phyloP scores from a whole-genome alignment of 2,797 vertebrate species.

The Schizothorax lantsangensis region DNA sequence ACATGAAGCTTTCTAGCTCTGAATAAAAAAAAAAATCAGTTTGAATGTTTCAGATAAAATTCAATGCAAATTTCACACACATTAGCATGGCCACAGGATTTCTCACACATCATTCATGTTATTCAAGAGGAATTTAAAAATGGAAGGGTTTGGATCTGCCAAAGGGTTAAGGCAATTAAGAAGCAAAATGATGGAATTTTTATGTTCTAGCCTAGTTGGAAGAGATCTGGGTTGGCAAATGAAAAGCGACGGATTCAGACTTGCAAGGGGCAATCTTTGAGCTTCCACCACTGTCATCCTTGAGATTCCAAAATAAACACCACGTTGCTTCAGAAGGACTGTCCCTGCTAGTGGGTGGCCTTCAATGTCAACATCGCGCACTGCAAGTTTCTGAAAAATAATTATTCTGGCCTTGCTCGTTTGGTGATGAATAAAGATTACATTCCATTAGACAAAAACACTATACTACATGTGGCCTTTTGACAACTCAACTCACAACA shows the following conservation, averaged over 20 bases:
- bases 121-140: not conserved
- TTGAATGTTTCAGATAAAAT: not conserved
- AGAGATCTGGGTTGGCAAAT: not conserved
- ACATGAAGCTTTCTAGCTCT: not conserved
- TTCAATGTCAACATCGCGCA: not conserved
- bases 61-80: not conserved
- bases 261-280: not conserved
- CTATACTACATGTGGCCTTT: not conserved
- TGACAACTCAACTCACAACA: not conserved
- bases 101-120: not conserved
- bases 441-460: not conserved
- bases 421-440: not conserved
- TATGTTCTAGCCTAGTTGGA: not conserved
- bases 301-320: not conserved
- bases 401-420: not conserved
- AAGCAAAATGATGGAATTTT: not conserved
- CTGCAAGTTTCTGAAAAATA: not conserved
- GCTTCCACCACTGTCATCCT: not conserved
- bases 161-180: not conserved
- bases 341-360: not conserved
- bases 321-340: not conserved
- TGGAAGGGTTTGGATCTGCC: not conserved
- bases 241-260: not conserved
- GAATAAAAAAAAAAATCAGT: not conserved
- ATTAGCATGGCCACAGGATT: not conserved